Evolutionary conservation across 2,888 invertebrate species (phyloP), one percentile per base, ranked within the genome.

Genomic region (Bombylius discolor): DNA sequence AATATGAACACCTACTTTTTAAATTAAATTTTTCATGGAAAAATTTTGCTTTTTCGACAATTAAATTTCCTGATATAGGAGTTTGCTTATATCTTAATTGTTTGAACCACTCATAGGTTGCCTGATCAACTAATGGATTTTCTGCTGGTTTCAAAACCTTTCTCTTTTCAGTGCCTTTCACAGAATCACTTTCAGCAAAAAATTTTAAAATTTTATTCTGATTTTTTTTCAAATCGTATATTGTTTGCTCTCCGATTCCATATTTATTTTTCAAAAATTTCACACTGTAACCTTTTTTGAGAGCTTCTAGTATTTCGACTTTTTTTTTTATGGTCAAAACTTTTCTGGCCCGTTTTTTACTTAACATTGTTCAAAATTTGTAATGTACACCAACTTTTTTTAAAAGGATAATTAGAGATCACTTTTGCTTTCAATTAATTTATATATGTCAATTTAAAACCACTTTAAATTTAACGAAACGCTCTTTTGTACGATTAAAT

Each of bases 101-200:
- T 23, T 36, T 52, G 45, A 56, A 52, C 56, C 50, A 56, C 52
- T 56, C 47, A 47, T 53, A 53, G 1, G 33, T 47, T 46, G 56
- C 53, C 46, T n/a, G 39, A 47, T 56, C 56, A 5, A 56, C 50
- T 47, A 50, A 44, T 5, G 47, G 50, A 50, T 47, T 47, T 47
- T 56, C 51, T 50, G 53, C 39, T 49, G 39, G 33, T 47, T 50
- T 50, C 6, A 51, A 42, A 13, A 50, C 53, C 47, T 56, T 56
- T 4, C 52, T 39, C 23, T 23, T 33, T 32, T 48, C 12, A 33
- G n/a, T 23, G 31, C 42, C 42, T 14, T 53, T 44, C 14, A 14
- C 14, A 13, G 49, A 49, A 44, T 49, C n/a, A 49, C 44, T 49
- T 39, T 53, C 49, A 11, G 42, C 36, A 32, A 12, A 49, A 39